Evolutionary conservation across 1,140 invertebrate genomes (phyloP).

Genomic region (Drosophila eugracilis): DNA sequence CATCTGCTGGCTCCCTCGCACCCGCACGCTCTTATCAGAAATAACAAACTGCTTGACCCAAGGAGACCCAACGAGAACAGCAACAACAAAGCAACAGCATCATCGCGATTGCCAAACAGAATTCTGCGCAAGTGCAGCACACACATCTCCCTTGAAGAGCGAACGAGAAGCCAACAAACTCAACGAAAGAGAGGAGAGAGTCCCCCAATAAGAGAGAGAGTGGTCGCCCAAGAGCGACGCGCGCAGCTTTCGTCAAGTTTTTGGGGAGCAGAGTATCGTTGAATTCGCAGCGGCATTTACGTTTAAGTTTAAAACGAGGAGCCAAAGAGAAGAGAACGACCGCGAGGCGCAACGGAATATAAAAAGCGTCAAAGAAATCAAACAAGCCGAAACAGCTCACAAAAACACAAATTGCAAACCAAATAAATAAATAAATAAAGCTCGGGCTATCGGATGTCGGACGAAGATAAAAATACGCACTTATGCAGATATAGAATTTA

Average conservation of each 20-base stretch:
- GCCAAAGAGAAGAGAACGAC: conserved; percentile 61
- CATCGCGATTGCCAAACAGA: conserved; percentile 39
- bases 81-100: conserved; percentile 6
- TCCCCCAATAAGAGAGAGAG: conserved; percentile 9
- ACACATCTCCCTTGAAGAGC: background rate
- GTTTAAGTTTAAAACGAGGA: conserved; percentile 66
- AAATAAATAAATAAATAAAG: conserved; percentile 50
- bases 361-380: conserved; percentile 56
- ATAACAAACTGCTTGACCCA: conserved; percentile 35
- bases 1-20: conserved; percentile 19
- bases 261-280: conserved; percentile 10
- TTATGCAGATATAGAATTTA: background rate
- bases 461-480: conserved; percentile 63
- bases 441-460: conserved; percentile 30
- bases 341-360: conserved; percentile 71
- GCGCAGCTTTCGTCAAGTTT: conserved; percentile 43
- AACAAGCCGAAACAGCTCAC: conserved; percentile 29
- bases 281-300: conserved; percentile 23
- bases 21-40: conserved; percentile 43
- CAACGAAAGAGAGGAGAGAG: conserved; percentile 17
- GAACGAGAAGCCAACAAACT: conserved; percentile 24
- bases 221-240: conserved; percentile 18
- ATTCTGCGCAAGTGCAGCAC: conserved; percentile 69
- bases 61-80: conserved; percentile 21
- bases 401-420: conserved; percentile 29